These are phyloP conservation scores for Armadillidium nasatum DNA, from an alignment of 1,140 invertebrate genomes.

Conservation along the genomic window DNA sequence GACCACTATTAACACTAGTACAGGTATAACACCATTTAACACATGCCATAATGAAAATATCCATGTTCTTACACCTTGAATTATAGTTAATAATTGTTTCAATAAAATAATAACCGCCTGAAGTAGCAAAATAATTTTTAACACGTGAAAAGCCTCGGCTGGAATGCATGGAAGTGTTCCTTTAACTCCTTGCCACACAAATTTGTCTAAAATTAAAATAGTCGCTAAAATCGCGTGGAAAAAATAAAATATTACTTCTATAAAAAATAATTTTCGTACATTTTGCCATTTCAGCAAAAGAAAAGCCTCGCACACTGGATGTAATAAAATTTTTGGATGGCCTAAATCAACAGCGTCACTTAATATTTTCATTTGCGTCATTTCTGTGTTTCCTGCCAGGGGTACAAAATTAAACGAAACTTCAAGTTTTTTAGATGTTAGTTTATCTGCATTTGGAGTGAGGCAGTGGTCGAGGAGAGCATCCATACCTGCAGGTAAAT, in stretches of 20 bases:
- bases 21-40: slow-evolving; percentile 38
- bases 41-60: slow-evolving; percentile 37
- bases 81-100: slow-evolving; percentile 30
- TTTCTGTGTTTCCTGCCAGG: slow-evolving; percentile 28
- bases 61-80: slow-evolving; percentile 35
- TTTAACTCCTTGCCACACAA: slow-evolving; percentile 21
- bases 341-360: slow-evolving; percentile 39
- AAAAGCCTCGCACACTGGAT: slow-evolving; percentile 57
- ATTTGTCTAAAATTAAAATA: slow-evolving; percentile 39
- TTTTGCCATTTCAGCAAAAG: slow-evolving; percentile 57
- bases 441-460: slow-evolving; percentile 38
- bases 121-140: slow-evolving; percentile 26
- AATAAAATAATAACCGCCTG: slow-evolving; percentile 31
- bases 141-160: background rate
- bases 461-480: slow-evolving; percentile 42
- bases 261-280: slow-evolving; percentile 52
- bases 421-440: slow-evolving; percentile 43
- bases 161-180: background rate
- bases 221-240: slow-evolving; percentile 50
- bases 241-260: slow-evolving; percentile 51
- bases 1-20: slow-evolving; percentile 37
- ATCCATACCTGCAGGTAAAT: slow-evolving; percentile 43
- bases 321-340: slow-evolving; percentile 52
- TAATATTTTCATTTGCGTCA: slow-evolving; percentile 41
- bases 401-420: slow-evolving; percentile 43